Base-by-base conservation (phyloP, 2,113 vertebrate genomes). In the Brachypteracias leptosomus region DNA sequence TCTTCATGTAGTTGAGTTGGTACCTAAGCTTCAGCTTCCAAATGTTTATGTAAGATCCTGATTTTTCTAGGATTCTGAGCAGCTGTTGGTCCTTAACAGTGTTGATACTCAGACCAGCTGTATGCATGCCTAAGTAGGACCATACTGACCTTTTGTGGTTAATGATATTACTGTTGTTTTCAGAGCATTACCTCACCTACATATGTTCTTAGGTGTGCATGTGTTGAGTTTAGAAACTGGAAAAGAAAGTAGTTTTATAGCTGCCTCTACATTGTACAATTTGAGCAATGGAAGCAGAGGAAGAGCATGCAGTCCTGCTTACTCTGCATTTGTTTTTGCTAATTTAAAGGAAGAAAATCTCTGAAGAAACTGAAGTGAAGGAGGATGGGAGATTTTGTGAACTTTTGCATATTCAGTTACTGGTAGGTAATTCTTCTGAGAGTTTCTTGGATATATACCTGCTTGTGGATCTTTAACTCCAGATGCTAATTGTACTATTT, bases 401-500 rank as follows among this genome's bases (percentile, higher is more conserved):
- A 79, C 63, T 88, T 90, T 38, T 93, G 76, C 72, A 73, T 94
- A 89, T 84, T 89, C 74, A 84, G 65, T 91, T 94, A 74, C 84
- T 84, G 35, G 55, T 79, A 85, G 38, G 44, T 46, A 93, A 85
- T 89, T 87, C 89, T 92, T 91, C 61, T 72, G 93, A 90, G 83
- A 94, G 74, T 94, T 93, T 91, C n/a, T 90, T 88, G 59, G 83
- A 51, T 79, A 58, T 73, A 72, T 72, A 90, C 36, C 58, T 89
- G 42, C 73, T 77, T 80, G 76, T 89, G 77, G 70, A 73, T 94
- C 73, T 81, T 96, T 83, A 93, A 80, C 46, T 95, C 83, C 55
- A 93, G 77, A 90, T 78, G 78, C 85, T 94, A 86, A 75, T 84
- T 93, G 91, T 70, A 93, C 84, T 93, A 94, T 95, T 95, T 95